phyloP scores from a whole-genome alignment of 64 coral and sea anemone species.

The Montipora efflorescens region DNA sequence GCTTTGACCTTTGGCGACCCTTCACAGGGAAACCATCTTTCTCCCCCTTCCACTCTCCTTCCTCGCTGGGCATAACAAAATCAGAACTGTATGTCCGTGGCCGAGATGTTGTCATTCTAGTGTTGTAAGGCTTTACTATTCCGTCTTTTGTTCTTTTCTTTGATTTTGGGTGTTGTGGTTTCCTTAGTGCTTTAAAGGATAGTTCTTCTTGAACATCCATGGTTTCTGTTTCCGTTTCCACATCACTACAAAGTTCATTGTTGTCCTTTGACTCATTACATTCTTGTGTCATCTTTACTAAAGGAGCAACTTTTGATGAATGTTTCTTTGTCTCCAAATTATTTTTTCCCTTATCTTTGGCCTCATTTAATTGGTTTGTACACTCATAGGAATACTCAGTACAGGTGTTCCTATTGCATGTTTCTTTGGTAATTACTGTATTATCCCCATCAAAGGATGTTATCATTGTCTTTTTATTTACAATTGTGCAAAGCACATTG shows the following conservation, averaged over 20 bases:
- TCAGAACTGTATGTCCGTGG: constrained; percentile 44
- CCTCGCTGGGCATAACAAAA: constrained; percentile 35
- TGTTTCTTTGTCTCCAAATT: background rate
- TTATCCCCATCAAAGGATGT: background rate
- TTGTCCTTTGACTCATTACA: background rate
- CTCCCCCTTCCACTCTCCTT: constrained; percentile 54
- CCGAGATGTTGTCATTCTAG: constrained; percentile 42
- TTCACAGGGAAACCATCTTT: constrained; percentile 41
- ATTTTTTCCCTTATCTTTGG: background rate
- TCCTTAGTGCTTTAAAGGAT: background rate
- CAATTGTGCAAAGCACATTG: background rate
- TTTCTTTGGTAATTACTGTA: background rate
- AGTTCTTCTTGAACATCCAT: background rate
- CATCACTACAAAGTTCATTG: background rate
- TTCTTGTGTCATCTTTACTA: constrained; percentile 8
- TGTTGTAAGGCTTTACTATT: constrained; percentile 55
- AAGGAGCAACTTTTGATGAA: no score
- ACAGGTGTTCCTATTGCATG: background rate
- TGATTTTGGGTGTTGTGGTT: constrained; percentile 9
- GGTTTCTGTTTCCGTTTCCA: background rate
- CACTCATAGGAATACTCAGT: background rate
- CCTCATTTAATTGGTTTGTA: background rate
- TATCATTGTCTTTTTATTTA: background rate
- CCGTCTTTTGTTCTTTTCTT: background rate
- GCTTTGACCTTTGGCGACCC: constrained; percentile 77